Conservation (phyloP, 1,140 invertebrate species). For the Physella acuta region DNA sequence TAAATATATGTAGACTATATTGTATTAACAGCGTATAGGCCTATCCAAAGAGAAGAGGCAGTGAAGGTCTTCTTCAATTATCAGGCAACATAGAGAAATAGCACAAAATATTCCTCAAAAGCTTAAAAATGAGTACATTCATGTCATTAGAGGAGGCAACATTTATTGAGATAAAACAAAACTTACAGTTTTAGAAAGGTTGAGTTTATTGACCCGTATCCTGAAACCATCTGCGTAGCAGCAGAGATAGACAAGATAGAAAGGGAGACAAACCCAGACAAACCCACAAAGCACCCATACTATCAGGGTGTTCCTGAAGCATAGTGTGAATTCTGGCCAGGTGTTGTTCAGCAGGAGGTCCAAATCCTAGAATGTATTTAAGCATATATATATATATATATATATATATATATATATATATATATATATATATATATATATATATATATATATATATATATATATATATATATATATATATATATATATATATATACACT, state of each 20-base stretch:
- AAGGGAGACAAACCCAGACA: slow-evolving; percentile 74
- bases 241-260: slow-evolving; percentile 77
- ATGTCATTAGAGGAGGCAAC: too few species aligned
- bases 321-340: slow-evolving; percentile 49
- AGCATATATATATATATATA: background rate
- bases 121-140: too few species aligned
- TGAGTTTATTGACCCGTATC: slow-evolving; percentile 33
- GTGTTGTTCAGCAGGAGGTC: slow-evolving; percentile 66
- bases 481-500: too few species aligned
- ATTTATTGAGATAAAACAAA: too few species aligned
- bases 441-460: too few species aligned
- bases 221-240: background rate
- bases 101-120: too few species aligned
- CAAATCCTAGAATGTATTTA: slow-evolving; percentile 31
- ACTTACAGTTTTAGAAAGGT: slow-evolving; percentile 40
- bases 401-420: too few species aligned
- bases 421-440: too few species aligned
- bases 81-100: too few species aligned
- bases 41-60: background rate
- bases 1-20: background rate
- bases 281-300: slow-evolving; percentile 86
- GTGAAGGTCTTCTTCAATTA: background rate
- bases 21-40: background rate
- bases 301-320: slow-evolving; percentile 69
- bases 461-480: too few species aligned